Evolutionary conservation across 1,140 invertebrate genomes (phyloP).

Genomic region (Coptotermes formosanus): DNA sequence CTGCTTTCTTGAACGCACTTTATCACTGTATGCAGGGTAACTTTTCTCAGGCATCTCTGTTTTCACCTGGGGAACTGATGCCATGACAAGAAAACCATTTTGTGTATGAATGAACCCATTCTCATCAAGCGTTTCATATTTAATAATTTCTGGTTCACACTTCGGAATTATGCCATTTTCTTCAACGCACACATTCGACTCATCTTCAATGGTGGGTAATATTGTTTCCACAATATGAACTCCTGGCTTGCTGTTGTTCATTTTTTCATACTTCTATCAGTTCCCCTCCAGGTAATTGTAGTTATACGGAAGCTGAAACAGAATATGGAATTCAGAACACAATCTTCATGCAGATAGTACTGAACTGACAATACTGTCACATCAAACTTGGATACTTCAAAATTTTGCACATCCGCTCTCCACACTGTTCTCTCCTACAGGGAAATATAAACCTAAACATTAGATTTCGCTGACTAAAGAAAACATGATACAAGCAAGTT

Average conservation of each 20-base stretch:
- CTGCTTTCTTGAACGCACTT: not conserved
- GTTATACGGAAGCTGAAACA: not conserved
- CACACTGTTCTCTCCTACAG: too few species aligned
- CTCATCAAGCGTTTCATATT: not conserved
- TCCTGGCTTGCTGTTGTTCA: not conserved
- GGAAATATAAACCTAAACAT: too few species aligned
- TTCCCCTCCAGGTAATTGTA: not conserved
- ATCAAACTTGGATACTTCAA: not conserved
- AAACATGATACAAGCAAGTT: too few species aligned
- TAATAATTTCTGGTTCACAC: not conserved
- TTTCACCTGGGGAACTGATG: not conserved
- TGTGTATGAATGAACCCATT: constrained; percentile 4
- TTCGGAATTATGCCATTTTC: not conserved
- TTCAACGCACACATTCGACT: not conserved
- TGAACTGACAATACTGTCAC: not conserved
- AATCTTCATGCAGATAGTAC: not conserved
- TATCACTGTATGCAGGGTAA: not conserved
- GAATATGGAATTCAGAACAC: not conserved
- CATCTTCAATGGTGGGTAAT: not conserved
- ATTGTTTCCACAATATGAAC: not conserved
- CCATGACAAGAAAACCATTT: not conserved
- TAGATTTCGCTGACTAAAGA: too few species aligned
- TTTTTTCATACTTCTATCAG: not conserved
- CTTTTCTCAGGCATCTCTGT: not conserved
- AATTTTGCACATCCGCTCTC: too few species aligned